Conservation (phyloP, 35 echinoderm and acorn worm species). For the Ophiothrix spiculata region DNA sequence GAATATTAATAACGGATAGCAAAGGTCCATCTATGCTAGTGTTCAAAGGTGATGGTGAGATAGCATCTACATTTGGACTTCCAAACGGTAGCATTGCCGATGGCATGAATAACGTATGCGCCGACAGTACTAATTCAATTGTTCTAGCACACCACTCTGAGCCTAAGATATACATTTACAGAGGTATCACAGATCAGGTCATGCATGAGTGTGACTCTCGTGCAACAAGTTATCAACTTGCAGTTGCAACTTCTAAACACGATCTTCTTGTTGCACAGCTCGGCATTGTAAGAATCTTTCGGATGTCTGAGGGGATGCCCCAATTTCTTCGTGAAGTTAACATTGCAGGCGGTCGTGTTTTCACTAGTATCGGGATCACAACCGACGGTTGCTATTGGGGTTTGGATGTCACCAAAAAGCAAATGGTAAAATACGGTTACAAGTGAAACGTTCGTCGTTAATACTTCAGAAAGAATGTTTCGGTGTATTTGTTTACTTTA, state of each 20-base stretch:
- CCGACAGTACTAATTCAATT: background rate
- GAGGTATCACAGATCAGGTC: background rate
- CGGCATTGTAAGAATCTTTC: background rate
- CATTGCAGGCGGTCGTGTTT: background rate
- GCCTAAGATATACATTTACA: background rate
- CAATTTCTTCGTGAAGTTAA: no score
- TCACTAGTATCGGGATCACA: background rate
- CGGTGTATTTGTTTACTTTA: no score
- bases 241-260: background rate
- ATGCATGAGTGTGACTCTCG: background rate
- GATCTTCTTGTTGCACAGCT: background rate
- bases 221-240: background rate
- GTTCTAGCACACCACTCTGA: background rate
- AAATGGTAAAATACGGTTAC: background rate
- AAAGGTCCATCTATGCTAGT: background rate
- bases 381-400: background rate
- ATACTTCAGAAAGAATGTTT: no score
- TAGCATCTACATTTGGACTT: background rate
- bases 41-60: background rate
- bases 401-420: background rate
- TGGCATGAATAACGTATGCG: background rate
- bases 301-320: no score
- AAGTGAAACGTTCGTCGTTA: no score
- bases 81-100: background rate
- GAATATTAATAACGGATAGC: background rate